Base-by-base conservation (phyloP, 1,140 invertebrate genomes). In the Saccostrea glomerata region DNA sequence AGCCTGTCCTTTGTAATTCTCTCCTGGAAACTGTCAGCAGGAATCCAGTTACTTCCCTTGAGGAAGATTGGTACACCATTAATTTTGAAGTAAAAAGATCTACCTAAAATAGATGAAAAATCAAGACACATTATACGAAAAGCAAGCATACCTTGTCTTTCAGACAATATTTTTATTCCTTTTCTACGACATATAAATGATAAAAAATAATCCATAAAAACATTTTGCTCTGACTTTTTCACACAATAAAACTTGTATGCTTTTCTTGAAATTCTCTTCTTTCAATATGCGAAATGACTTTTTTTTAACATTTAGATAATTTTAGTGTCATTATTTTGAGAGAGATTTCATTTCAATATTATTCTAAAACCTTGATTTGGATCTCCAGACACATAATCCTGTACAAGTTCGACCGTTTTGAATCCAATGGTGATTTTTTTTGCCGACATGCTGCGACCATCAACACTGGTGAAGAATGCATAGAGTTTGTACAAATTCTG, bases 41-140 rank as follows among this genome's bases (percentile, higher is more conserved):
- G 99, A 93, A 99, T 99, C 96, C 98, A 98, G 95, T 99, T 99
- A 40, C 98, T 97, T 17, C 95, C 99, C 95, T 99, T 99, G 90
- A 98, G 70, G 94, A 99, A 99, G n/a, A 99, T 97, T 20, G 97
- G 96, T 6, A 97, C 92, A 0, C 96, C 97, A 94, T 99, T 99
- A 0, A 99, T 96, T 92, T 96, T 96, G 92, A 99, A 98, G 92
- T 97, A 98, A 94, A 99, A 99, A 17, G 97, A 97, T 0, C 97
- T 95, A 47, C 98, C 98, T 94, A 93, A 85, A 90, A 92, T 92
- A 92, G 88, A 87, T 7, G 17, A 63, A 63, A 63, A 63, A 47
- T 47, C 47, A 47, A 9, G 5, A 47, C 47, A 0, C 47, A 47
- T 6, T 7, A 7, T 7, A 47, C 9, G 9, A 9, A 7, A 47